Conservation (phyloP, 2,888 invertebrate species). For the Polydrusus pterygomalis region DNA sequence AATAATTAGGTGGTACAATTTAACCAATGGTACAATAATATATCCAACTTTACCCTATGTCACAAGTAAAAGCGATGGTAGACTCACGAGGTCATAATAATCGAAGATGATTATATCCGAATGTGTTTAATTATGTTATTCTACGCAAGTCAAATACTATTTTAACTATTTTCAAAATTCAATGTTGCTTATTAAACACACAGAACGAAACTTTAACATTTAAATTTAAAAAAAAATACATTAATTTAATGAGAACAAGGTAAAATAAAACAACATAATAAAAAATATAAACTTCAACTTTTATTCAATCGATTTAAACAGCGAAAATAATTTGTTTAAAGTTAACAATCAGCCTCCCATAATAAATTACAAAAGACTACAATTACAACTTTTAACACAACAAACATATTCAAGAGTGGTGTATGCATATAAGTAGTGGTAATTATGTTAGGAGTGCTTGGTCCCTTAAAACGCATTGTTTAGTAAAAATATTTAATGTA, state of each 20-base stretch:
- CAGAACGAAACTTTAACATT: too few relatives aligned
- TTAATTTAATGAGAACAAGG: not conserved
- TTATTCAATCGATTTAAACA: constrained; percentile 37
- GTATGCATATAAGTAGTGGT: constrained; percentile 17
- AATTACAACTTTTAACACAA: constrained; percentile 25
- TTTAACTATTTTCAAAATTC: too few relatives aligned
- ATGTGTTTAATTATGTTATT: too few relatives aligned
- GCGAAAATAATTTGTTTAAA: constrained; percentile 18
- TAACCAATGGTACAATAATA: too few relatives aligned
- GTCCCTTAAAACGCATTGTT: constrained; percentile 38
- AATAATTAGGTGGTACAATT: too few relatives aligned
- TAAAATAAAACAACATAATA: constrained; percentile 20
- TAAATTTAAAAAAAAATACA: not conserved
- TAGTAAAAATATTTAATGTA: not conserved
- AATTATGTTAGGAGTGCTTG: constrained; percentile 11
- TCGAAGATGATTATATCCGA: too few relatives aligned
- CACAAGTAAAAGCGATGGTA: too few relatives aligned
- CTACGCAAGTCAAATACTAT: too few relatives aligned
- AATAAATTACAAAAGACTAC: constrained; percentile 27
- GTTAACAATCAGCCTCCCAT: constrained; percentile 35
- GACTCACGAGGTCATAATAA: too few relatives aligned
- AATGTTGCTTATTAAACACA: too few relatives aligned
- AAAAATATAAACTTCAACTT: constrained; percentile 44
- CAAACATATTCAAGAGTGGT: constrained; percentile 21
- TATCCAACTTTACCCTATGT: too few relatives aligned